Base-by-base conservation (phyloP, 2,113 vertebrate species). In the Eurypyga helias region DNA sequence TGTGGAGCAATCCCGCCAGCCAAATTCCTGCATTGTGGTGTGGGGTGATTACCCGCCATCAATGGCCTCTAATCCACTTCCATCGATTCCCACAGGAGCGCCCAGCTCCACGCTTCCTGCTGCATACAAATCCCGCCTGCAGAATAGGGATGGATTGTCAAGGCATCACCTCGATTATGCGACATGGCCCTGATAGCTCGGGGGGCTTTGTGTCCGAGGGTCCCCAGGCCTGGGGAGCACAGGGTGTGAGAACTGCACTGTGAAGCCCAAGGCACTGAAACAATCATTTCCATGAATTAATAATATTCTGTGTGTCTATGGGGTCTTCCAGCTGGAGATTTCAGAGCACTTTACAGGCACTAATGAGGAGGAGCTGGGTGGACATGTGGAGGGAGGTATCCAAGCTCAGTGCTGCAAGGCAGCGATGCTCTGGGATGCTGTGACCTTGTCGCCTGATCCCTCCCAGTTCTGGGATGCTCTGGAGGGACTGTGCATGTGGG, bases 381-480 rank as follows among this genome's bases (percentile, higher is more conserved):
- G 67, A 43, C 3, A 0, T 15, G 1, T 65, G 76, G 77, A 54
- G 81, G 58, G 67, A 86, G 77, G 25, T 6, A 15, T 6, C 80
- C 3, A 4, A 38, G 69, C 65, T 49, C 17, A 5, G 25, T 26
- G 36, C 54, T 81, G 52, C 11, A 13, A 54, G 29, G 17, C 72
- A 9, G 51, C 0, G 12, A 60, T 79, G 90, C 46, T 64, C 31
- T 0, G 0, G 29, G 79, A 34, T 52, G 33, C 28, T 1, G 1
- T n/a, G n/a, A n/a, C n/a, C n/a, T n/a, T n/a, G n/a, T n/a, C 1
- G 15, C 34, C 36, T 0, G 0, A 3, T 65, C n/a, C 34, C 33
- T 49, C 10, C 21, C 46, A 1, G 7, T 7, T 26, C 43, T 29
- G 78, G 18, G 62, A 14, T n/a, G 55, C 25, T 86, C 71, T 26